These are phyloP conservation scores for Caenorhabditis sp. DNA, from an alignment of 2,888 invertebrate species.

Conservation along the genomic window DNA sequence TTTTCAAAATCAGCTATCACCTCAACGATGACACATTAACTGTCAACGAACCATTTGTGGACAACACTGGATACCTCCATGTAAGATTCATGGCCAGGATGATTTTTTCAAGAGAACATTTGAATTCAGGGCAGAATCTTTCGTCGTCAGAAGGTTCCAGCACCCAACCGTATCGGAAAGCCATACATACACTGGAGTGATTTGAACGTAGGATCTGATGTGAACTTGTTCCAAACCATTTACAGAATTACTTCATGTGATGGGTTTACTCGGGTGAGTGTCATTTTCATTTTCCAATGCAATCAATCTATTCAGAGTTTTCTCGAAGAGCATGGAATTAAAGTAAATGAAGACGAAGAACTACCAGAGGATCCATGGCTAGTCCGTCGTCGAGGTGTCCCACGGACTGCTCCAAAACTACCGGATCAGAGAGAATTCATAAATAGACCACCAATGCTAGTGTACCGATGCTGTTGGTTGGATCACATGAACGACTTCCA, in stretches of 20 bases:
- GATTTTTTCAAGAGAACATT: background rate
- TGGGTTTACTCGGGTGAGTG: conserved; percentile 59
- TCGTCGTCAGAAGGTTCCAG: conserved; percentile 70
- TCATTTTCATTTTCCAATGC: background rate
- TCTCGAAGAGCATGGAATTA: conserved; percentile 70
- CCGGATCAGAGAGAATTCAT: conserved; percentile 68
- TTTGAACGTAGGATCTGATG: conserved; percentile 69
- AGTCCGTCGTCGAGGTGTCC: conserved; percentile 53
- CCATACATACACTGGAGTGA: conserved; percentile 73
- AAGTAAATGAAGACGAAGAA: conserved; percentile 69
- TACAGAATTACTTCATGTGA: conserved; percentile 70
- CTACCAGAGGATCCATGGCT: conserved; percentile 72
- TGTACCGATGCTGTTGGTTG: conserved; percentile 72
- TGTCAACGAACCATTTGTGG: conserved; percentile 69
- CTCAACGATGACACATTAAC: conserved; percentile 68
- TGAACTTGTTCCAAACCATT: conserved; percentile 70
- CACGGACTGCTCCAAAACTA: conserved; percentile 58
- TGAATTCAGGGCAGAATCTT: conserved; percentile 60
- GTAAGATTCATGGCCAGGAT: conserved; percentile 6
- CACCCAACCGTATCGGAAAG: conserved; percentile 58
- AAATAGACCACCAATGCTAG: conserved; percentile 64
- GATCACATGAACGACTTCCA: conserved; percentile 71
- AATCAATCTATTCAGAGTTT: conserved; percentile 56
- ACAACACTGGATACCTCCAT: conserved; percentile 69
- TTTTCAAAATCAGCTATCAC: conserved; percentile 70